Conservation (phyloP, 2,113 vertebrate genomes). For the Sprattus sprattus region DNA sequence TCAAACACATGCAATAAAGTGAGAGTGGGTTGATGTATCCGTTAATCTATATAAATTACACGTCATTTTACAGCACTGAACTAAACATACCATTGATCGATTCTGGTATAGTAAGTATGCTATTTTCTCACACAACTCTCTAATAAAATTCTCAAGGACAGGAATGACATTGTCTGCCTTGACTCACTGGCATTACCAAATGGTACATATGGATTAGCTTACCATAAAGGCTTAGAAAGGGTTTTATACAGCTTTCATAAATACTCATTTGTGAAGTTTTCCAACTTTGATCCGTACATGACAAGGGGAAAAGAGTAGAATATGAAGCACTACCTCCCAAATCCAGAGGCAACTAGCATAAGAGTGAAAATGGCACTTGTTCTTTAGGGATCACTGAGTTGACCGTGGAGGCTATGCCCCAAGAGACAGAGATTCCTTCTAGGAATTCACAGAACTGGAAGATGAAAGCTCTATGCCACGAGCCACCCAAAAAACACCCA, state of each 20-base stretch:
- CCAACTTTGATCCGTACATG: neutral
- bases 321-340: conserved; percentile 23
- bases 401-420: conserved; percentile 43
- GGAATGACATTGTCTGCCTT: neutral
- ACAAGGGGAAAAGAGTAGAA: neutral
- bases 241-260: neutral
- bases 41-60: neutral
- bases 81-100: neutral
- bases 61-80: neutral
- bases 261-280: neutral
- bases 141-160: conserved; percentile 9
- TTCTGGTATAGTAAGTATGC: neutral
- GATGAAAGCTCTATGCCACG: conserved; percentile 54
- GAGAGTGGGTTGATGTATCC: neutral
- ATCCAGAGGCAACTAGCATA: conserved; percentile 29
- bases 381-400: conserved; percentile 60
- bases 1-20: neutral
- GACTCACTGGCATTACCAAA: neutral
- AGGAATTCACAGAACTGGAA: conserved; percentile 58
- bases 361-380: conserved; percentile 53
- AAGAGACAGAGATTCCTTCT: conserved; percentile 47
- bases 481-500: conserved; percentile 48
- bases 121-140: neutral
- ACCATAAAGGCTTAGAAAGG: neutral
- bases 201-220: neutral